Percentiles rank a stretch among this genome's conserved stretches.
These are phyloP conservation scores for Drosophila niveifrons DNA, from an alignment of 2,888 invertebrate genomes.

Conservation along the genomic window DNA sequence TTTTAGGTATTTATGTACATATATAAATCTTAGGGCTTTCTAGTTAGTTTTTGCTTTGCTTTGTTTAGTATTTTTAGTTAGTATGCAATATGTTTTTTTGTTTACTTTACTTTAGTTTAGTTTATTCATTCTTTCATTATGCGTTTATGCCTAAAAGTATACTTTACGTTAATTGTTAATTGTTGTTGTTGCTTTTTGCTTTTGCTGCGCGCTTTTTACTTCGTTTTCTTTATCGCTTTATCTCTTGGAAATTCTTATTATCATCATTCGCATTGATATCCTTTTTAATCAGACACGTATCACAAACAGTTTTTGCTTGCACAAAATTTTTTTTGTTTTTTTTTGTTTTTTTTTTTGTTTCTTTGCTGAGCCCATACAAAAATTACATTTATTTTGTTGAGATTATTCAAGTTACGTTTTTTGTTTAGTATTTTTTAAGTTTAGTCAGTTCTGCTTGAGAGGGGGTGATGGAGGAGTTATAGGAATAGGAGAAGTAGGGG, in stretches of 20 bases:
- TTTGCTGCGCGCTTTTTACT: slow-evolving; percentile 17
- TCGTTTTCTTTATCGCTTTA: slow-evolving; percentile 42
- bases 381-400: slow-evolving; percentile 18
- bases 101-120: slow-evolving; percentile 3
- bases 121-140: slow-evolving; percentile 8
- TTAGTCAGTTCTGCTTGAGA: slow-evolving; percentile 77
- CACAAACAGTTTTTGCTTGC: slow-evolving; percentile 81
- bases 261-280: slow-evolving; percentile 76
- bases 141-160: slow-evolving; percentile 73
- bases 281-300: slow-evolving; percentile 83
- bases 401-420: slow-evolving; percentile 17
- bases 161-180: slow-evolving; percentile 50
- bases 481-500: neutral
- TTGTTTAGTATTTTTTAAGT: slow-evolving; percentile 49
- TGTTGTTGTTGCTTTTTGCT: slow-evolving; percentile 29
- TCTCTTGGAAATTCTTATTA: slow-evolving; percentile 74
- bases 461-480: neutral
- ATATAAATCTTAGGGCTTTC: slow-evolving; percentile 47
- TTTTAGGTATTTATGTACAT: slow-evolving; percentile 51
- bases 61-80: slow-evolving; percentile 31
- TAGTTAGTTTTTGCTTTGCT: slow-evolving; percentile 57
- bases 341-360: slow-evolving; percentile 27
- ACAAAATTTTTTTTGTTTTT: slow-evolving; percentile 47
- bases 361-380: slow-evolving; percentile 44
- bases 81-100: slow-evolving; percentile 8